Evolutionary conservation across 2,113 vertebrate genomes (phyloP).

Genomic region (Scolopax mira): DNA sequence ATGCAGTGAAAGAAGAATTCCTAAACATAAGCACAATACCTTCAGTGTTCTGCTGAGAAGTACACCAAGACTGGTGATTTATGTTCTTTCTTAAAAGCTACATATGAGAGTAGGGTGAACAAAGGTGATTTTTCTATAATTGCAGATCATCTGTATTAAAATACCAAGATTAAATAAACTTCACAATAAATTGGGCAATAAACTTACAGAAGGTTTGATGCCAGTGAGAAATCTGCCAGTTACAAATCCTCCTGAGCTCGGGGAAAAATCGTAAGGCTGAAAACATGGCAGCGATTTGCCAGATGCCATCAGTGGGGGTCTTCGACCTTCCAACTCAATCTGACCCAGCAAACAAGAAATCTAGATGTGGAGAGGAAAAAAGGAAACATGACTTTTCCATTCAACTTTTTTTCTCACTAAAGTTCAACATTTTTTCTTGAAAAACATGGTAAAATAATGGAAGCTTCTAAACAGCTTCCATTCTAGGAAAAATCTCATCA

Average conservation of each 20-base stretch:
- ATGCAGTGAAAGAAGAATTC: slow-evolving; percentile 99
- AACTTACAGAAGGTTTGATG: slow-evolving; percentile 89
- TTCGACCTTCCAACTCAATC: slow-evolving; percentile 94
- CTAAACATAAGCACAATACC: slow-evolving; percentile 65
- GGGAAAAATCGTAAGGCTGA: slow-evolving; percentile 89
- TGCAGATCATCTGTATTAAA: not conserved
- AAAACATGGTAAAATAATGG: not conserved
- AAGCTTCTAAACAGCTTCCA: not conserved
- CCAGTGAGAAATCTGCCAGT: slow-evolving; percentile 96
- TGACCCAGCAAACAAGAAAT: slow-evolving; percentile 97
- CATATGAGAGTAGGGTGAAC: not conserved
- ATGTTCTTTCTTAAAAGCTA: not conserved
- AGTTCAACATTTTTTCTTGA: not conserved
- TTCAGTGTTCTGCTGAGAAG: not conserved
- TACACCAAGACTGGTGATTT: not conserved
- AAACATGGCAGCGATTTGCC: slow-evolving; percentile 96
- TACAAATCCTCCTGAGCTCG: slow-evolving; percentile 91
- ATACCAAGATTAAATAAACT: not conserved
- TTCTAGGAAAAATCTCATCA: not conserved
- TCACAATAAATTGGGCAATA: not conserved
- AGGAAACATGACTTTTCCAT: not conserved
- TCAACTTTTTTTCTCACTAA: not conserved
- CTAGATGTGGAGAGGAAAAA: slow-evolving; percentile 59
- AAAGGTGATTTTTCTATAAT: not conserved
- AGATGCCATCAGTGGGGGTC: slow-evolving; percentile 95